Percentiles rank a stretch among this genome's conserved stretches.
Conservation (phyloP, 1,140 invertebrate genomes). For the Cydia pomonella region DNA sequence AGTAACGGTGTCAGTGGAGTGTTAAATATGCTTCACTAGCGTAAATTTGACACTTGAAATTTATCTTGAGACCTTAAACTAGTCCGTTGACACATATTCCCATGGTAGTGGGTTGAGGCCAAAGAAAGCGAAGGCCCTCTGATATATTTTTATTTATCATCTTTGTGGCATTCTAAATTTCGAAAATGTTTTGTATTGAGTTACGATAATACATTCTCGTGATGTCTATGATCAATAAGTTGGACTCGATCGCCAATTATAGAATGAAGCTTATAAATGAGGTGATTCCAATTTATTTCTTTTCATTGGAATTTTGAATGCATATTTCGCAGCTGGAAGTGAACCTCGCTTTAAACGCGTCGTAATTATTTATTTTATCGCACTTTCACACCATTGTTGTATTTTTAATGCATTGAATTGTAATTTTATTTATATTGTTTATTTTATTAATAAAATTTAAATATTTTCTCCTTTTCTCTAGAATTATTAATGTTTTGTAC, state of each 20-base stretch:
- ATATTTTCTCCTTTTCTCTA: conserved; percentile 3
- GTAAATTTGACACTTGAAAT: conserved; percentile 40
- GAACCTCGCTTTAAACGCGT: background rate
- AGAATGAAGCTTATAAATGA: conserved; percentile 39
- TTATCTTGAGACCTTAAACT: conserved; percentile 41
- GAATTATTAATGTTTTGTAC: background rate
- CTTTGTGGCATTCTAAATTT: conserved; percentile 47
- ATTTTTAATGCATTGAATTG: no score
- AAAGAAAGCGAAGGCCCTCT: conserved; percentile 51
- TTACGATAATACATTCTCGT: conserved; percentile 46
- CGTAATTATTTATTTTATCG: conserved; percentile 32
- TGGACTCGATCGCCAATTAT: conserved; percentile 44
- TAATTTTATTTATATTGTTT: no score
- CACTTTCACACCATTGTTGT: conserved; percentile 33
- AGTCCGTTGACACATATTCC: conserved; percentile 41
- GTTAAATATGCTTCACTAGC: conserved; percentile 34
- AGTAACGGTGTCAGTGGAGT: conserved; percentile 31
- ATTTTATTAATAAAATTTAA: conserved; percentile 10
- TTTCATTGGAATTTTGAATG: conserved; percentile 10
- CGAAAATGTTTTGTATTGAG: conserved; percentile 52
- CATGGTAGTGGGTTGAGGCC: conserved; percentile 37
- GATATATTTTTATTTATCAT: conserved; percentile 42
- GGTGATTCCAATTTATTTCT: conserved; percentile 3
- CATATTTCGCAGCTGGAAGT: conserved; percentile 15
- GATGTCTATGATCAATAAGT: conserved; percentile 41